Conservation (phyloP, 2,888 invertebrate genomes). For the Drosophila dives region DNA sequence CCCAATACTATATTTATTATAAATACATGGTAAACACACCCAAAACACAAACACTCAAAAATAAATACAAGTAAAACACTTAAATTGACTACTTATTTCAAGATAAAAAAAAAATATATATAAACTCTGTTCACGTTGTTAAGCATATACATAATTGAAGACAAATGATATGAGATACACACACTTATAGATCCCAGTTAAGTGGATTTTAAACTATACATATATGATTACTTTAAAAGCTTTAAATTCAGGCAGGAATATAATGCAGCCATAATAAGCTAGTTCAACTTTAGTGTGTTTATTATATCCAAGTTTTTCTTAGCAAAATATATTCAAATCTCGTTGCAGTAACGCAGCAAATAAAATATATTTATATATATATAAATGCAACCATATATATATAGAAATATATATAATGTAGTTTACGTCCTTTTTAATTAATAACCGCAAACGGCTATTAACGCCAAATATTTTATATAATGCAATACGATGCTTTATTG, state of each 20-base stretch:
- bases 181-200: slow-evolving; percentile 33
- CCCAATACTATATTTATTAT: slow-evolving; percentile 42
- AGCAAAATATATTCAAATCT: slow-evolving; percentile 59
- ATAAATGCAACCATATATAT: slow-evolving; percentile 35
- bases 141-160: slow-evolving; percentile 41
- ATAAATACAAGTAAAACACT: slow-evolving; percentile 41
- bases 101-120: slow-evolving; percentile 6
- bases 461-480: slow-evolving; percentile 47
- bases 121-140: slow-evolving; percentile 50
- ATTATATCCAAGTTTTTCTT: slow-evolving; percentile 64
- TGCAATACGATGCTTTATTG: slow-evolving; percentile 31
- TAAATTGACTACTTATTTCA: slow-evolving; percentile 67
- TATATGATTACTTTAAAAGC: slow-evolving; percentile 61
- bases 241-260: slow-evolving; percentile 61
- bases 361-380: slow-evolving; percentile 16
- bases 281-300: slow-evolving; percentile 74
- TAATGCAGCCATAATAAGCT: slow-evolving; percentile 50
- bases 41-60: slow-evolving; percentile 6
- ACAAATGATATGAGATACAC: slow-evolving; percentile 15
- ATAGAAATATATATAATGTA: slow-evolving; percentile 53
- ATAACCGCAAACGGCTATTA: slow-evolving; percentile 29
- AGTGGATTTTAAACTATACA: slow-evolving; percentile 36
- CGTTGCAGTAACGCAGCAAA: slow-evolving; percentile 57
- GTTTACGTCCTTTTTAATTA: slow-evolving; percentile 61
- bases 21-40: slow-evolving; percentile 48